A percentile compares a stretch with the other conserved stretches of the same genome.
Conservation (phyloP, 2,888 invertebrate genomes). For the Terebella lapidaria region DNA sequence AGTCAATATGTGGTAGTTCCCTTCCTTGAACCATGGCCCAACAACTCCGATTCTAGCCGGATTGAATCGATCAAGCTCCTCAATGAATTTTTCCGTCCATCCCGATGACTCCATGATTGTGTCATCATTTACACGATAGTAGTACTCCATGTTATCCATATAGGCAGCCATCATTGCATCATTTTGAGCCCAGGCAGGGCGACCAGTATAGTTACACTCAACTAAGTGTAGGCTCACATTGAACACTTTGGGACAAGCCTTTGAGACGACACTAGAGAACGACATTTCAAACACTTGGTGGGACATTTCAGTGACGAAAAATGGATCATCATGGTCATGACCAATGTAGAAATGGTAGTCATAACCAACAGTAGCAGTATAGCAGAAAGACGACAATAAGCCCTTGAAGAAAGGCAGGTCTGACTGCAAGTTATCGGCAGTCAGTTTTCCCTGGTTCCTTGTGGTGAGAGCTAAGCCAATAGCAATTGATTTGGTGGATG, state of each 20-base stretch:
- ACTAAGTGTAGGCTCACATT: constrained; percentile 27
- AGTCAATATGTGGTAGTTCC: constrained; percentile 27
- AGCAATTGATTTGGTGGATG: constrained; percentile 12
- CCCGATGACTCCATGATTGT: constrained; percentile 26
- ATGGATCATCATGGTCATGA: constrained; percentile 26
- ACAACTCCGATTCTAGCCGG: constrained; percentile 29
- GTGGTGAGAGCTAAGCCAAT: constrained; percentile 27
- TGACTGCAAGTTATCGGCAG: constrained; percentile 9
- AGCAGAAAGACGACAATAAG: constrained; percentile 25
- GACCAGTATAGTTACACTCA: constrained; percentile 24
- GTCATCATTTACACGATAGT: constrained; percentile 28
- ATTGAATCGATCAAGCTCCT: constrained; percentile 21
- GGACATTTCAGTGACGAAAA: constrained; percentile 16
- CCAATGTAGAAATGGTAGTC: constrained; percentile 27
- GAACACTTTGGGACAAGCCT: constrained; percentile 14
- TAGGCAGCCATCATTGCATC: constrained; percentile 31
- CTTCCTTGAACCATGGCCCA: constrained; percentile 27
- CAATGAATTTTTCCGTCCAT: constrained; percentile 28
- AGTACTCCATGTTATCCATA: constrained; percentile 29
- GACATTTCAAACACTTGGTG: constrained; percentile 17
- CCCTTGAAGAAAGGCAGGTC: constrained; percentile 26
- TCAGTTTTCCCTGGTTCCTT: constrained; percentile 14
- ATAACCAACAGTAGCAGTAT: constrained; percentile 24
- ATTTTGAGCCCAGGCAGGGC: constrained; percentile 30
- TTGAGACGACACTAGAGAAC: constrained; percentile 13